phyloP scores from a whole-genome alignment of 1,140 invertebrate genomes.

The Zelostemma sp. region DNA sequence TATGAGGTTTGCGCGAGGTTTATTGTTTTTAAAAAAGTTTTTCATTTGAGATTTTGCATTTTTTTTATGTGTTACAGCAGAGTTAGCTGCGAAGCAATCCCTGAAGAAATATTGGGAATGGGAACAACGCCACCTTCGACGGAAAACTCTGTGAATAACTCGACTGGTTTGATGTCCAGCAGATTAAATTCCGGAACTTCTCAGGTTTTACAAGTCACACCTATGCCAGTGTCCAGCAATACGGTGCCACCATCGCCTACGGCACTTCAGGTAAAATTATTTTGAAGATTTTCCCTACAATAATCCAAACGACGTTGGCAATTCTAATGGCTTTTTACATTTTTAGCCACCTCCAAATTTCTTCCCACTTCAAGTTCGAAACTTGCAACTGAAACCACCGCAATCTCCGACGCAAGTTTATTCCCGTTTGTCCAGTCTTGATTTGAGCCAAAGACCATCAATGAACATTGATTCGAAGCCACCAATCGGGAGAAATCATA shows the following conservation, averaged over 20 bases:
- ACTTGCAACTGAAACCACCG: slow-evolving; percentile 64
- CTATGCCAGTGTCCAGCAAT: slow-evolving; percentile 45
- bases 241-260: slow-evolving; percentile 65
- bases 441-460: slow-evolving; percentile 55
- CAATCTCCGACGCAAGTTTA: slow-evolving; percentile 71
- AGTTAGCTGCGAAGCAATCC: slow-evolving; percentile 90
- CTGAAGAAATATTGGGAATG: slow-evolving; percentile 83
- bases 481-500: slow-evolving; percentile 62
- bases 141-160: slow-evolving; percentile 58
- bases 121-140: slow-evolving; percentile 73
- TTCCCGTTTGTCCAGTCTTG: slow-evolving; percentile 60
- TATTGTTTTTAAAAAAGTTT: slow-evolving; percentile 1
- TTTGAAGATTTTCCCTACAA: too few species aligned
- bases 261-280: slow-evolving; percentile 49
- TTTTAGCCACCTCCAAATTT: slow-evolving; percentile 58
- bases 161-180: slow-evolving; percentile 56
- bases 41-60: slow-evolving; percentile 10
- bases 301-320: slow-evolving; percentile 8
- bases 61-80: slow-evolving; percentile 53
- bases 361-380: slow-evolving; percentile 54
- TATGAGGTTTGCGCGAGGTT: slow-evolving; percentile 71
- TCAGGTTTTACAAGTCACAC: slow-evolving; percentile 50
- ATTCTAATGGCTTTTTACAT: slow-evolving; percentile 2
- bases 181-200: slow-evolving; percentile 60
- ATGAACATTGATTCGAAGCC: slow-evolving; percentile 62